Base-by-base conservation (phyloP, 64 coral and sea anemone genomes). In the Porites lutea region DNA sequence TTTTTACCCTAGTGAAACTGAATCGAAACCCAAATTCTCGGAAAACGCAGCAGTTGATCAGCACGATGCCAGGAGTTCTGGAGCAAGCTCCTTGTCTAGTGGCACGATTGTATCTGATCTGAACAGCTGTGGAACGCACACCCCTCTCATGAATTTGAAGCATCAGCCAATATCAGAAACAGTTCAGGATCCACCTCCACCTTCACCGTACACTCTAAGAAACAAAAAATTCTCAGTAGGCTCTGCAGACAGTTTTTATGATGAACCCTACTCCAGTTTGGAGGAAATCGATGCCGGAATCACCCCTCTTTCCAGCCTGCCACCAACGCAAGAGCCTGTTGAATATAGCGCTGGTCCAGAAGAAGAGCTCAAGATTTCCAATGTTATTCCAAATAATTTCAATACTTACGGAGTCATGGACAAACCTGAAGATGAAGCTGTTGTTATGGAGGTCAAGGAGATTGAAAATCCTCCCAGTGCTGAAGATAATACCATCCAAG, bases 191-290 rank as follows among this genome's bases (percentile, higher is more conserved):
- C 18, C 61, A 3, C 10, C 59, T 10, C 44, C 81, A 12, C 81
- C 61, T 22, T 84, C 81, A 13, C 81, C 81, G 44, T 84, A 19
- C 47, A 65, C 62, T 6, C 81, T 96, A 20, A 80, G 88, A 20
- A 97, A 94, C 84, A 97, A 82, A 60, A 94, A 90, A 27, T 12
- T 88, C 27, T 97, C 95, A 13, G 63, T 97, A 20, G 92, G 70
- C 10, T 97, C 95, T 37, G 18, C 77, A 37, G 95, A 88, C 59
- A 97, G 95, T 22, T 82, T 83, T 16, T 97, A 97, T 81, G 95
- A 97, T 20, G 87, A 97, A 48, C 95, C 95, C 3, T 97, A 97
- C 82, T 77, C 88, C 13, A 97, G 82, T 21, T 71, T 97, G 47
- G 92, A 97, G 61, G 95, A 97, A 27, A 72, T 97, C 5, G 88